Evolutionary conservation across 2,888 invertebrate species (phyloP).

Genomic region (Xestoiulus laeticollis): DNA sequence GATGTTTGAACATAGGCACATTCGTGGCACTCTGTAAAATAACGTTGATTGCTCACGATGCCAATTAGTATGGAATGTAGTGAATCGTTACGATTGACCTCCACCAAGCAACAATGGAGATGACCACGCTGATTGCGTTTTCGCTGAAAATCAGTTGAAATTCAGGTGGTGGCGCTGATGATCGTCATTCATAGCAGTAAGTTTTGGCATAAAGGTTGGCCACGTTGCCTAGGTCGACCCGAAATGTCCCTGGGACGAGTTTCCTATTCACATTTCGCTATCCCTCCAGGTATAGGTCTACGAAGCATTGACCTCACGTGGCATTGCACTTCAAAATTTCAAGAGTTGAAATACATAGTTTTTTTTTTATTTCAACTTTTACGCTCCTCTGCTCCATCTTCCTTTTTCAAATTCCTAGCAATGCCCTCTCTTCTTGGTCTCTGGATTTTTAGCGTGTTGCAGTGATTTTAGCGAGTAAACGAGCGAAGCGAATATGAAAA

Average conservation of each 20-base stretch:
- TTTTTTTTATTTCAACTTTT: constrained; percentile 16
- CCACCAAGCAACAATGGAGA: neutral
- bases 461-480: neutral
- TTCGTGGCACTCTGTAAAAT: too few species aligned
- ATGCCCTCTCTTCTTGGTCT: neutral
- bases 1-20: too few species aligned
- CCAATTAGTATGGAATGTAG: neutral
- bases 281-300: constrained; percentile 47
- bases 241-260: constrained; percentile 43
- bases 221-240: constrained; percentile 36
- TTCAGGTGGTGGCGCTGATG: neutral
- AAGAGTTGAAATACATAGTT: constrained; percentile 19
- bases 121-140: constrained; percentile 12
- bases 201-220: neutral
- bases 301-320: constrained; percentile 47
- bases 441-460: neutral
- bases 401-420: neutral
- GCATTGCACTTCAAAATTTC: constrained; percentile 11
- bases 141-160: neutral
- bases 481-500: neutral
- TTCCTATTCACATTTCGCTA: constrained; percentile 34
- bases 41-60: neutral
- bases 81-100: neutral
- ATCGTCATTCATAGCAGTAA: neutral
- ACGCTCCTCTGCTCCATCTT: constrained; percentile 18